A percentile compares a stretch with the other conserved stretches of the same genome.
These are phyloP conservation scores for Bagarius yarrelli DNA, from an alignment of 2,113 vertebrate species.

Conservation along the genomic window DNA sequence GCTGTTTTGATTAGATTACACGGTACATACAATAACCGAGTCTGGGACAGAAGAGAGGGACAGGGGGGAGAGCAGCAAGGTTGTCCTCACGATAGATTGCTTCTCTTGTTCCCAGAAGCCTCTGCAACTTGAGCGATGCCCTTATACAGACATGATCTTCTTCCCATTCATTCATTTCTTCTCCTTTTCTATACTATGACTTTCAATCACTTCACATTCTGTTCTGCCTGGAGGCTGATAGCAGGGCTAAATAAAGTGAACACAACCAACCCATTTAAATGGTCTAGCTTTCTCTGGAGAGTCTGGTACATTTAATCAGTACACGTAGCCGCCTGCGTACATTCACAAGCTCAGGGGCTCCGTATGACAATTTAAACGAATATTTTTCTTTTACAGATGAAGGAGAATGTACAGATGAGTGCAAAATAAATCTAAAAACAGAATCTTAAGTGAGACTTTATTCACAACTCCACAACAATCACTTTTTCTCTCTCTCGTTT, in stretches of 20 bases:
- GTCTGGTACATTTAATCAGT: not conserved
- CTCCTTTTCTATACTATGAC: not conserved
- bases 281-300: not conserved
- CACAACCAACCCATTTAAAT: not conserved
- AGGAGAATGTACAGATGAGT: too few species aligned
- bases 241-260: not conserved
- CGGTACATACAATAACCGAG: constrained; percentile 8
- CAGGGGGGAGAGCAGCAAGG: not conserved
- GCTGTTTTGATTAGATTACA: constrained; percentile 37
- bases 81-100: not conserved
- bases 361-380: not conserved
- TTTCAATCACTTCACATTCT: not conserved
- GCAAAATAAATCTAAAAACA: not conserved
- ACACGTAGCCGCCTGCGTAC: not conserved
- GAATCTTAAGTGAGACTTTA: not conserved
- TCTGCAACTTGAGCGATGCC: not conserved
- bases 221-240: not conserved
- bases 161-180: not conserved
- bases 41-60: not conserved
- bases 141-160: not conserved
- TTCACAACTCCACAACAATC: not conserved
- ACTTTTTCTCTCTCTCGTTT: too few species aligned
- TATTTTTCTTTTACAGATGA: too few species aligned
- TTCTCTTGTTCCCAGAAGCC: not conserved
- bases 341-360: not conserved